These are phyloP conservation scores for Elysia chlorotica DNA, from an alignment of 1,140 invertebrate genomes.

Conservation along the genomic window DNA sequence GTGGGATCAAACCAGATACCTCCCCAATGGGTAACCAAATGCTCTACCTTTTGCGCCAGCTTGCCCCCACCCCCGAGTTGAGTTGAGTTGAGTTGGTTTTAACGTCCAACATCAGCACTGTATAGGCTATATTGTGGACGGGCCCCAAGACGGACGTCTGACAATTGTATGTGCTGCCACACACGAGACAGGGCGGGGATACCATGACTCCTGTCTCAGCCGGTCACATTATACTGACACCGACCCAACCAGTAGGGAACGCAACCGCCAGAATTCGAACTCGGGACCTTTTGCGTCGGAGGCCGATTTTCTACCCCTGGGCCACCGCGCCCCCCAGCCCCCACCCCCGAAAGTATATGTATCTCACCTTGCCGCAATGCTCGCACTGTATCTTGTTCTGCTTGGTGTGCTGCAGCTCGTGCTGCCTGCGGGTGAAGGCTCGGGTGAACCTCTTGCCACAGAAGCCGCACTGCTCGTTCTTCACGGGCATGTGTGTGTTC, in stretches of 20 bases:
- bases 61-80: too few relatives aligned
- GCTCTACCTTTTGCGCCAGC: too few relatives aligned
- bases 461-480: conserved; percentile 64
- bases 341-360: not conserved
- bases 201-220: not conserved
- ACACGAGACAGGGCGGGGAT: not conserved
- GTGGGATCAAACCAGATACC: too few relatives aligned
- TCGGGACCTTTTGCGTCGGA: not conserved
- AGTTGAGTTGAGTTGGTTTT: too few relatives aligned
- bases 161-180: too few relatives aligned
- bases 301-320: too few relatives aligned
- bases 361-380: conserved; percentile 12
- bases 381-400: conserved; percentile 31
- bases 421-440: conserved; percentile 31
- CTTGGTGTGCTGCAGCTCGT: conserved; percentile 41
- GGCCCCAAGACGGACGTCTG: too few relatives aligned
- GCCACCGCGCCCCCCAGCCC: not conserved
- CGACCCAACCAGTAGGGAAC: not conserved
- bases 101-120: too few relatives aligned
- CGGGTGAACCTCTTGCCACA: conserved; percentile 58
- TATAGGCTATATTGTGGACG: too few relatives aligned
- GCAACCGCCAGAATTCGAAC: not conserved
- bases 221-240: too few relatives aligned
- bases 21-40: too few relatives aligned
- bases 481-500: conserved; percentile 63